phyloP scores from a whole-genome alignment of 1,140 invertebrate species.

The Heliconius eleuchia region DNA sequence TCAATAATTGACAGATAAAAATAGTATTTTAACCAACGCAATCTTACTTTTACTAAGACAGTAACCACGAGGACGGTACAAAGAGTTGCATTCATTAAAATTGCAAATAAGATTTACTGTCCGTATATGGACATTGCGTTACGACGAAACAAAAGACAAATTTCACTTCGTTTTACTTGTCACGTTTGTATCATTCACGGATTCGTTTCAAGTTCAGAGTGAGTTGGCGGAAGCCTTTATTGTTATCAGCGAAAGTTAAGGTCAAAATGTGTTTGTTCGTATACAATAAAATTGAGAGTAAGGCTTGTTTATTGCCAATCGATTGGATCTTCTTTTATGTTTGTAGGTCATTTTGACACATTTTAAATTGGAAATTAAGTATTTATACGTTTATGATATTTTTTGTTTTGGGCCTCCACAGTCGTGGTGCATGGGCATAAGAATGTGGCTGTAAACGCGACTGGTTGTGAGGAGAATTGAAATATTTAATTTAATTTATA shows the following conservation, averaged over 20 bases:
- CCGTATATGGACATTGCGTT: conserved; percentile 35
- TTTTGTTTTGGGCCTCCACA: not conserved
- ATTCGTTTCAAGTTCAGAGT: conserved; percentile 59
- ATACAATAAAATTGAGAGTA: conserved; percentile 36
- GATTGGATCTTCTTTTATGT: not conserved
- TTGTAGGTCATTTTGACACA: not conserved
- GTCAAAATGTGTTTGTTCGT: conserved; percentile 47
- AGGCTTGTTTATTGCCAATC: conserved; percentile 17
- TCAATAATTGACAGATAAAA: not conserved
- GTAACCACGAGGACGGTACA: conserved; percentile 35
- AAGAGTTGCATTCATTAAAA: conserved; percentile 43
- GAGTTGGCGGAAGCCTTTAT: conserved; percentile 54
- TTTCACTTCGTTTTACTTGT: conserved; percentile 40
- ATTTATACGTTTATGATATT: not conserved
- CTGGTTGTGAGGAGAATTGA: too few relatives aligned
- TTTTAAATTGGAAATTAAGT: not conserved
- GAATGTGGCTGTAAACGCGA: too few relatives aligned
- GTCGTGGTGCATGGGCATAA: too few relatives aligned
- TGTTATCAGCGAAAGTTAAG: conserved; percentile 60
- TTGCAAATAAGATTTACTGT: conserved; percentile 43
- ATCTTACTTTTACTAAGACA: conserved; percentile 40
- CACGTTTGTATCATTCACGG: conserved; percentile 49
- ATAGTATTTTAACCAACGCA: conserved; percentile 28
- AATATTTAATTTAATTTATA: too few relatives aligned
- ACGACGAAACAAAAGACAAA: conserved; percentile 35